These are phyloP conservation scores for Thaumetopoea pityocampa DNA, from an alignment of 1,140 invertebrate genomes.

Conservation along the genomic window DNA sequence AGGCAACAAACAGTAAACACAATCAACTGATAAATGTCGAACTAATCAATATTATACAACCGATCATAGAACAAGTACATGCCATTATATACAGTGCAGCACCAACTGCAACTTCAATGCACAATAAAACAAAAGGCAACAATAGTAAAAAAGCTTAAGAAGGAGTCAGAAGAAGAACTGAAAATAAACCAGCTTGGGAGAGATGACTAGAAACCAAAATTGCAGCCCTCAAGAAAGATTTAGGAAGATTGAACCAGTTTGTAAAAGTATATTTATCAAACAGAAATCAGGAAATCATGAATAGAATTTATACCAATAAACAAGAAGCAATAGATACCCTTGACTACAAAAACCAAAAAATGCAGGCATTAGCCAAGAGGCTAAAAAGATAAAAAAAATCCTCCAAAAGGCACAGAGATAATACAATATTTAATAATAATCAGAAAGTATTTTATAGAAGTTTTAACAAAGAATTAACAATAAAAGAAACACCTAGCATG, in stretches of 20 bases:
- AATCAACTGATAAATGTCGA: no score
- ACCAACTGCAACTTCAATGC: no score
- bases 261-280: conserved; percentile 5
- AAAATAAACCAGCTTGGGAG: conserved; percentile 9
- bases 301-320: conserved; percentile 2
- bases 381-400: conserved; percentile 14
- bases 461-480: conserved; percentile 5
- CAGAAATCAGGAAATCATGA: conserved; percentile 8
- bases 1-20: no score
- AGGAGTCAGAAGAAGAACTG: not conserved
- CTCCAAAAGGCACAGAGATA: conserved; percentile 11
- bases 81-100: no score
- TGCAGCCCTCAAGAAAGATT: conserved; percentile 1
- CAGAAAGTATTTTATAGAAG: conserved; percentile 22
- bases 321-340: conserved; percentile 5
- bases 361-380: conserved; percentile 14
- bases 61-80: no score
- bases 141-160: not conserved
- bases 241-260: conserved; percentile 10
- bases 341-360: conserved; percentile 18
- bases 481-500: conserved; percentile 9
- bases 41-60: no score
- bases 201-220: conserved; percentile 8
- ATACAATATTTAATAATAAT: conserved; percentile 16
- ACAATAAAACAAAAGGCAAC: no score